phyloP scores from a whole-genome alignment of 92 coral and sea anemone genomes.

The Bergia puertoricense region DNA sequence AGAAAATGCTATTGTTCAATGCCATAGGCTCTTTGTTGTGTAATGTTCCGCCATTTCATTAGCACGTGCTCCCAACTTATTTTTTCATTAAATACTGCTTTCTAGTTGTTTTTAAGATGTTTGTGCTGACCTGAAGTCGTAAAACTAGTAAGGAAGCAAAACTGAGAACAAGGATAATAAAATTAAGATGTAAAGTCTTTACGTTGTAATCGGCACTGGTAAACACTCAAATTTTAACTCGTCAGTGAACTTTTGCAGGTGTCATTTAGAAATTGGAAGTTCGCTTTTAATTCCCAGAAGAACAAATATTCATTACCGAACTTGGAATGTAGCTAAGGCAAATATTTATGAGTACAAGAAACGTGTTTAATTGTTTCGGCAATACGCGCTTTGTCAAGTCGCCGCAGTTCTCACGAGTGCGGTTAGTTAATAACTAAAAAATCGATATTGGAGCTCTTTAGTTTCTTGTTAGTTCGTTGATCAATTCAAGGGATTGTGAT shows the following conservation, averaged over 20 bases:
- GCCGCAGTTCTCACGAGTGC: neutral
- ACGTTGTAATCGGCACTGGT: neutral
- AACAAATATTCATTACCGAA: neutral
- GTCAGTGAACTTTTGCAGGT: neutral
- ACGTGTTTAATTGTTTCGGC: neutral
- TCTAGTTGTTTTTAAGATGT: neutral
- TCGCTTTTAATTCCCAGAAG: neutral
- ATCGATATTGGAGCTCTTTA: neutral
- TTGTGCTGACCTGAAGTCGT: neutral
- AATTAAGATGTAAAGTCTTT: neutral
- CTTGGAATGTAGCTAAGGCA: neutral
- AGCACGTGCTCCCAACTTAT: conserved; percentile 11
- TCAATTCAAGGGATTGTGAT: neutral
- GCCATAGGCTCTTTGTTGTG: neutral
- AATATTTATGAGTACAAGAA: neutral
- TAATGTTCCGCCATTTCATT: neutral
- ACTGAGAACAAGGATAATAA: neutral
- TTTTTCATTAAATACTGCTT: neutral
- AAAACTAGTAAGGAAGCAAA: neutral
- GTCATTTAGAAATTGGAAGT: neutral
- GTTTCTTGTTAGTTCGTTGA: neutral
- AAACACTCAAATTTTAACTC: neutral
- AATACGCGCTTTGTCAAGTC: neutral
- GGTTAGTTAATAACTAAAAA: neutral
- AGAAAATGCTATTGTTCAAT: neutral